phyloP scores from a whole-genome alignment of 1,140 invertebrate species.

The Orius insidiosus region DNA sequence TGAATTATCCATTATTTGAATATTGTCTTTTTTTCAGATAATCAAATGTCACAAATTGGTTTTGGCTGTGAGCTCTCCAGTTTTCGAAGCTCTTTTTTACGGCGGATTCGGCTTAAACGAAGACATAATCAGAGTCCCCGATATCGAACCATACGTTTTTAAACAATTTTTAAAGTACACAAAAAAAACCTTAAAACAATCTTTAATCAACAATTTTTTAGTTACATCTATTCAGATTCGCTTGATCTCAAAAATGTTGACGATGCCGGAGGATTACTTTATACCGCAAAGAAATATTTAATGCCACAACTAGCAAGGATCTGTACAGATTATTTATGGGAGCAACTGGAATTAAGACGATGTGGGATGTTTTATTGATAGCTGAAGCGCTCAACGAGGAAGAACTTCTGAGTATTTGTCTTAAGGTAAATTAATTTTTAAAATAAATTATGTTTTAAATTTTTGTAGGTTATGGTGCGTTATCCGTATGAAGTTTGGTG shows the following conservation, averaged over 20 bases:
- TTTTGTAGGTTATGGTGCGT: constrained; percentile 17
- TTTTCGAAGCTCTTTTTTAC: constrained; percentile 60
- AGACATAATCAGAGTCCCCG: constrained; percentile 18
- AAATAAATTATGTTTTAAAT: constrained; percentile 6
- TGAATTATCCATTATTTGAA: not conserved
- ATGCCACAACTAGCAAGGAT: constrained; percentile 19
- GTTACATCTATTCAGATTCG: constrained; percentile 24
- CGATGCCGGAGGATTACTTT: constrained; percentile 22
- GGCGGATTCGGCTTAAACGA: constrained; percentile 33
- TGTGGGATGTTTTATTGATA: constrained; percentile 17
- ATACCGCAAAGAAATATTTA: constrained; percentile 25
- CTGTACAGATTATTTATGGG: constrained; percentile 15
- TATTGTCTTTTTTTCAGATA: constrained; percentile 14
- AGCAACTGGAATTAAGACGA: constrained; percentile 12
- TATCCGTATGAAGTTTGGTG: constrained; percentile 16
- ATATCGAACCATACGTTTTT: constrained; percentile 21
- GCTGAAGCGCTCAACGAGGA: constrained; percentile 18
- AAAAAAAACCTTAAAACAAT: constrained; percentile 2
- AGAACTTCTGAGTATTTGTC: constrained; percentile 13
- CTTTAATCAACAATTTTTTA: constrained; percentile 4
- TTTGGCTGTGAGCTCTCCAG: constrained; percentile 45
- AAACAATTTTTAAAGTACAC: constrained; percentile 18
- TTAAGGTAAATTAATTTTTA: constrained; percentile 15
- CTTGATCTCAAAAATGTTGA: constrained; percentile 20
- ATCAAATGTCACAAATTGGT: constrained; percentile 40